Conservation (phyloP, 2,113 vertebrate species). For the Nycticryphes semicollaris region DNA sequence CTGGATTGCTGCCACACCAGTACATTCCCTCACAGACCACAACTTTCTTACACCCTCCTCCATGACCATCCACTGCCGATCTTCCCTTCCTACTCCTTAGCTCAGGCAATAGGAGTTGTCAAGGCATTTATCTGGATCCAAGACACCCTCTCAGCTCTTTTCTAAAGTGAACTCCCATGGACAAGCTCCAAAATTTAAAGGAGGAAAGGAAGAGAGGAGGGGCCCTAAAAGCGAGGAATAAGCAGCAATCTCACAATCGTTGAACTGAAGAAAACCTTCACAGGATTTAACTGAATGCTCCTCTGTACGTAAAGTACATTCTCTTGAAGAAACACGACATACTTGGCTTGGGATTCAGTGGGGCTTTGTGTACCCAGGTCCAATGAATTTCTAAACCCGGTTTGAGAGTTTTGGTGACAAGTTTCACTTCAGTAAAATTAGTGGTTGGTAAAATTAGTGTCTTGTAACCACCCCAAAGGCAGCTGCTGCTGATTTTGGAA, state of each 20-base stretch:
- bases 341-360: neutral
- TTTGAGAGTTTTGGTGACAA: neutral
- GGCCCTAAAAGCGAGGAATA: neutral
- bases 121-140: neutral
- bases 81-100: neutral
- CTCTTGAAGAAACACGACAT: neutral
- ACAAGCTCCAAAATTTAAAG: neutral
- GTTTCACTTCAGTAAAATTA: neutral
- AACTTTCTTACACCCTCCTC: neutral
- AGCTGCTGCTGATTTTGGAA: neutral
- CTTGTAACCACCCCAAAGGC: neutral
- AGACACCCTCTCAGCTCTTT: neutral
- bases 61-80: rapidly evolving
- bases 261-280: neutral
- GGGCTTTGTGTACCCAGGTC: neutral
- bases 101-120: neutral
- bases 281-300: neutral
- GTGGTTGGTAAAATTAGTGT: neutral
- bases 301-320: neutral
- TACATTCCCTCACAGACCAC: neutral
- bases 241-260: neutral
- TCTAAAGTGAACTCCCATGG: neutral
- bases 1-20: neutral
- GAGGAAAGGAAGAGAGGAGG: neutral
- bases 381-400: neutral